phyloP scores from a whole-genome alignment of 2,888 invertebrate genomes.

The Chrysolina americana region DNA sequence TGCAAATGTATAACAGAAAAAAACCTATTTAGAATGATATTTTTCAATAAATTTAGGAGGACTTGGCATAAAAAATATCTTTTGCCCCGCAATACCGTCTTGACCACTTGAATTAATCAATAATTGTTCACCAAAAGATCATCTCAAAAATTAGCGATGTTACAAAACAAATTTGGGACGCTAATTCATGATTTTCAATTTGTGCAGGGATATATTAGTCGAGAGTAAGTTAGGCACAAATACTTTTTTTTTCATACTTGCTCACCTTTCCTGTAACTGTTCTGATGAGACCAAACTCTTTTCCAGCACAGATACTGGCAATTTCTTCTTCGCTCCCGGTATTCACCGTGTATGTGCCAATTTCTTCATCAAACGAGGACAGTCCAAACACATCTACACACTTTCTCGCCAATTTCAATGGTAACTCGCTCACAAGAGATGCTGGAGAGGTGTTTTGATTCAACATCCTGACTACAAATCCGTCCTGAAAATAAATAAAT shows the following conservation, averaged over 20 bases:
- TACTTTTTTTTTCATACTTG: not conserved
- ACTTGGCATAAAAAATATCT: too few relatives aligned
- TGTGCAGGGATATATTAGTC: too few relatives aligned
- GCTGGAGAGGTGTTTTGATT: constrained; percentile 76
- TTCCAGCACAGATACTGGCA: constrained; percentile 84
- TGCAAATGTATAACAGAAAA: too few relatives aligned
- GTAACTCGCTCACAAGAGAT: constrained; percentile 76
- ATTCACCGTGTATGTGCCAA: constrained; percentile 63
- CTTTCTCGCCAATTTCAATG: constrained; percentile 83
- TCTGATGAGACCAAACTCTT: constrained; percentile 90
- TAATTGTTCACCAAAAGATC: too few relatives aligned
- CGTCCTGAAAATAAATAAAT: constrained; percentile 74
- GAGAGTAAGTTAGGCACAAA: not conserved
- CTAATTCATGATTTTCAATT: not conserved
- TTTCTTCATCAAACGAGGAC: constrained; percentile 81
- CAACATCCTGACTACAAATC: constrained; percentile 83
- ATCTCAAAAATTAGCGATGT: too few relatives aligned
- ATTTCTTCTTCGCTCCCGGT: constrained; percentile 82
- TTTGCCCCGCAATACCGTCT: too few relatives aligned
- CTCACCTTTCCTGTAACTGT: constrained; percentile 88
- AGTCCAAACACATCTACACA: constrained; percentile 84
- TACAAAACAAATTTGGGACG: constrained; percentile 7
- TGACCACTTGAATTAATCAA: too few relatives aligned
- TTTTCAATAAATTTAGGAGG: too few relatives aligned
- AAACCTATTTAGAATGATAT: not conserved